Percentiles rank a stretch among this genome's conserved stretches.
These are phyloP conservation scores for Furnarius figulus DNA, from an alignment of 2,113 vertebrate genomes.

Conservation along the genomic window DNA sequence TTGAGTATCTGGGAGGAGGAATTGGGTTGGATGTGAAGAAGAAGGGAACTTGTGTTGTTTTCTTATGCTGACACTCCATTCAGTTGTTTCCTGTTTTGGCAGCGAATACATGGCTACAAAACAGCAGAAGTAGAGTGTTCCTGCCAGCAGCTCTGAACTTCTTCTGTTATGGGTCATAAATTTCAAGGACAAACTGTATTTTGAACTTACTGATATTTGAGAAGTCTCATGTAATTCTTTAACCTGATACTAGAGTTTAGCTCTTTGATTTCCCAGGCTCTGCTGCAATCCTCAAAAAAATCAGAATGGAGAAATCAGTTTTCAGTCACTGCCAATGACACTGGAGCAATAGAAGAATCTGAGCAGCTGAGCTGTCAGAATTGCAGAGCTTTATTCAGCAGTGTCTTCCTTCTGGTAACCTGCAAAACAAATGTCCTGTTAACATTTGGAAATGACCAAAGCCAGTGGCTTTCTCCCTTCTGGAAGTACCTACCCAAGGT, in stretches of 20 bases:
- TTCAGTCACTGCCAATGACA: background rate
- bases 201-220: constrained; percentile 48
- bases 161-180: constrained; percentile 59
- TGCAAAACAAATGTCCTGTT: background rate
- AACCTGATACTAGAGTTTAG: background rate
- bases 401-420: background rate
- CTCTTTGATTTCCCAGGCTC: background rate
- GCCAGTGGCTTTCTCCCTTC: background rate
- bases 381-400: background rate
- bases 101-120: constrained; percentile 1
- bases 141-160: constrained; percentile 49
- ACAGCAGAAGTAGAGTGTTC: constrained; percentile 18
- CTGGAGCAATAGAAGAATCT: background rate
- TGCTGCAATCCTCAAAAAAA: background rate
- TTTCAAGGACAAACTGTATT: constrained; percentile 59
- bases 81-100: constrained; percentile 65
- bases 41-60: constrained; percentile 33
- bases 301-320: background rate
- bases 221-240: constrained; percentile 25
- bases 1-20: background rate
- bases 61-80: background rate
- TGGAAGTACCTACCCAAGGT: background rate
- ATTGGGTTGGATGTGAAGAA: background rate
- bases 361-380: background rate
- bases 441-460: too few relatives aligned